Conservation (phyloP, 2,797 vertebrate species). For the Oreochromis grahami region DNA sequence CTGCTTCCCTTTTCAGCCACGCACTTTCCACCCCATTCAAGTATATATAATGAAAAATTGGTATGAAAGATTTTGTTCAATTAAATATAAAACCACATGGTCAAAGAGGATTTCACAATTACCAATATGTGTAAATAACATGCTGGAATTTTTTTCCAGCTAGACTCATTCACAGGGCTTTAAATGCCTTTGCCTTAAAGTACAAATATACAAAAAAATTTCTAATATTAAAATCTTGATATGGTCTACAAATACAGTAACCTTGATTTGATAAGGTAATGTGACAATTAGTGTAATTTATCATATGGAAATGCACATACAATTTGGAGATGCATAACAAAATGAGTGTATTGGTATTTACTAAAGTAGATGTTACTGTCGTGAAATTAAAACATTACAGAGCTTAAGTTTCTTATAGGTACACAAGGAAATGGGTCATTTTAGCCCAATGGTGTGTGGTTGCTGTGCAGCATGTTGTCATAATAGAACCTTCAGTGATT, state of each 20-base stretch:
- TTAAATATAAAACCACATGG: background rate
- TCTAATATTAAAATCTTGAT: background rate
- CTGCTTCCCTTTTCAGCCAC: background rate
- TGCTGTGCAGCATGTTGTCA: background rate
- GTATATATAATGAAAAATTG: background rate
- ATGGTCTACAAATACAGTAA: background rate
- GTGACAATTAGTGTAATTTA: rapidly evolving
- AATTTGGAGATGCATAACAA: background rate
- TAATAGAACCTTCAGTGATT: background rate
- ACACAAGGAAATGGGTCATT: background rate
- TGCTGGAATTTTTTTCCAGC: background rate
- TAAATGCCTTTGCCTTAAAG: background rate
- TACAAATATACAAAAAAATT: background rate
- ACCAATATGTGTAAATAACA: background rate
- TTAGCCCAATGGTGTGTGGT: background rate
- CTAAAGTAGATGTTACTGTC: background rate
- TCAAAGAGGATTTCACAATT: background rate
- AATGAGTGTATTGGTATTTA: background rate
- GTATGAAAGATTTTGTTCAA: background rate
- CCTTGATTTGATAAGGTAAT: background rate
- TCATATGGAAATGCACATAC: background rate
- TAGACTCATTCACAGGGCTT: background rate
- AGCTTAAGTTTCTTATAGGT: background rate
- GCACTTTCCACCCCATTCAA: background rate
- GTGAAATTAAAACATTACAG: background rate